Evolutionary conservation across 2,113 vertebrate genomes (phyloP).

Genomic region (Arothron firmamentum): DNA sequence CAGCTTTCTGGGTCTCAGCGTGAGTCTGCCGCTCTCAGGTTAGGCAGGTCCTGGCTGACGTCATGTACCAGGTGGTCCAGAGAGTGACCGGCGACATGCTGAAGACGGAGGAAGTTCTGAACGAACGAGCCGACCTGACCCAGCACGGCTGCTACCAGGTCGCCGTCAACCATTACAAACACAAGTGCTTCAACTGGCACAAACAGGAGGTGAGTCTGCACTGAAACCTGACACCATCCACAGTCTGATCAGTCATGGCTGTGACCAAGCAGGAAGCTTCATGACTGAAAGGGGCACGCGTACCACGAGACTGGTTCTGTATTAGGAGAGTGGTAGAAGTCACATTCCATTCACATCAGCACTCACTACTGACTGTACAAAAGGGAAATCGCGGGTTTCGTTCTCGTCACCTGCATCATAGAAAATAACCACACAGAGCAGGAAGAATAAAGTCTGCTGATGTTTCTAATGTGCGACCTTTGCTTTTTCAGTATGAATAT

Average conservation of each 20-base stretch:
- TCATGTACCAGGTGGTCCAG: conserved; percentile 75
- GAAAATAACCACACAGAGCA: no score
- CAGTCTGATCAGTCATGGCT: no score
- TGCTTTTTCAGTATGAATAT: conserved; percentile 86
- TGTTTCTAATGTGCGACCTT: neutral
- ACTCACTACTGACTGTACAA: no score
- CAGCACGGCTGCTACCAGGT: conserved; percentile 80
- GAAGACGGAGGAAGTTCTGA: conserved; percentile 63
- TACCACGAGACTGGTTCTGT: no score
- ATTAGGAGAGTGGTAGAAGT: no score
- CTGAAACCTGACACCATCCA: neutral
- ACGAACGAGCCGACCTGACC: conserved; percentile 66
- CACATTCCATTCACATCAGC: no score
- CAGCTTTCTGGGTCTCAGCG: neutral
- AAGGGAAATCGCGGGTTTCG: neutral
- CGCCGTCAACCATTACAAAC: conserved; percentile 78
- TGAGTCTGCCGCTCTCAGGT: conserved; percentile 47
- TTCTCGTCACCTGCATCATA: neutral
- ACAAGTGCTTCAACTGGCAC: conserved; percentile 93
- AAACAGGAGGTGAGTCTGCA: conserved; percentile 69
- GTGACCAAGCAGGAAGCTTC: no score
- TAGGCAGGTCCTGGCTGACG: conserved; percentile 76
- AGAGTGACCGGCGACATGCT: conserved; percentile 62
- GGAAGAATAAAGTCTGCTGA: no score
- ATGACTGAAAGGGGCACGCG: no score